Evolutionary conservation across 1,140 invertebrate genomes (phyloP), one percentile per base, ranked within the genome.

Genomic region (Diorhabda carinulata): DNA sequence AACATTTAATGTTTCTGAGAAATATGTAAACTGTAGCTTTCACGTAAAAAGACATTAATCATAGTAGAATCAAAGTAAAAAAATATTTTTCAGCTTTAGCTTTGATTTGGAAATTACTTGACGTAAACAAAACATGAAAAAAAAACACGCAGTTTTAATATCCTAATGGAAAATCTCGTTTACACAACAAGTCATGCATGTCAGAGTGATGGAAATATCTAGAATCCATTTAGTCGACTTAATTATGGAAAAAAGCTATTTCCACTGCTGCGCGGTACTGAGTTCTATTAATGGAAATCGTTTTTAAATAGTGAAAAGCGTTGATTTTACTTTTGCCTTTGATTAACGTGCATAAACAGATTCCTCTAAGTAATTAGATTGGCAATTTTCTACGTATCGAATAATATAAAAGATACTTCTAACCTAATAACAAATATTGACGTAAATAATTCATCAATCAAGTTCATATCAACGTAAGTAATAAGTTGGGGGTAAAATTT

Each of bases 141-240:
- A 43, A 5, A 61, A 9, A 40, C n/a, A 40, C 42, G 25, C 4
- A 57, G 25, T 43, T 41, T 40, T 61, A 61, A 61, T 61, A 61
- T 61, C 59, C 59, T 61, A 61, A 61, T 61, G 59, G 59, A 61
- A 61, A 43, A 61, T 41, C 59, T 43, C 59, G 59, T 61, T 61
- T 9, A 9, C 6, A 61, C 25, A 5, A 61, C 42, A 61, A 61
- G 10, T 61, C 59, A 61, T 61, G 59, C 59, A 43, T 61, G 42
- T 40, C 59, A 61, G 59, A 61, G 25, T 61, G 59, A 61, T 61
- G 59, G 25, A 61, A 61, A 41, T 61, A 61, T 41, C 59, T 61
- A 40, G 41, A 61, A 60, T 25, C 41, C n/a, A 60, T 60, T 25
- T 60, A 60, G 6, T n/a, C 41, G 10, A 60, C 41, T 60, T 60